Percentiles rank a stretch among this genome's conserved stretches.
phyloP scores from a whole-genome alignment of 2,113 vertebrate species.

The Platichthys stellatus region DNA sequence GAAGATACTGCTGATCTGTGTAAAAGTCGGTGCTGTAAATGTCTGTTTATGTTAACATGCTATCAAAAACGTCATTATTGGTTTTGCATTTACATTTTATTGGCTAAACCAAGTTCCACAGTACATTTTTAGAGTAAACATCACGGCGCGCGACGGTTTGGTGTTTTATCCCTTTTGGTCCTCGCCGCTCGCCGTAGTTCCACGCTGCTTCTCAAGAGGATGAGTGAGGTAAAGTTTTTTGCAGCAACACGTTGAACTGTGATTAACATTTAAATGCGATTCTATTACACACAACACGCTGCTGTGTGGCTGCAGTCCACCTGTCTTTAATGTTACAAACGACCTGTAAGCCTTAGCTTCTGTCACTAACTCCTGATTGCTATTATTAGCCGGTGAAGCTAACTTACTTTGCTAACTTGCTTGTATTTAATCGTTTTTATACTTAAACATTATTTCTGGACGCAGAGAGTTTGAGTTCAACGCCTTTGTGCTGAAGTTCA shows the following conservation, averaged over 20 bases:
- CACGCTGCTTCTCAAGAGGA: background rate
- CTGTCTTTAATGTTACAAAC: too few relatives aligned
- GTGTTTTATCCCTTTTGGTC: conserved; percentile 12
- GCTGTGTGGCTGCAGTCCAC: too few relatives aligned
- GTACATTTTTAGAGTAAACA: too few relatives aligned
- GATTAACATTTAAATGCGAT: background rate
- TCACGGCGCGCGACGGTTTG: too few relatives aligned
- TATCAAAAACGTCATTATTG: too few relatives aligned
- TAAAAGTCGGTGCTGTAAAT: too few relatives aligned
- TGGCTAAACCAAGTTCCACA: too few relatives aligned
- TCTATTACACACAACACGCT: rapidly evolving
- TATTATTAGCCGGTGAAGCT: conserved; percentile 36
- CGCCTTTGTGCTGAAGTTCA: background rate
- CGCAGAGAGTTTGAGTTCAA: background rate
- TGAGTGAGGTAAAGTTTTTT: conserved; percentile 56
- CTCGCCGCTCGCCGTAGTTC: conserved; percentile 51
- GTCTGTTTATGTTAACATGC: too few relatives aligned
- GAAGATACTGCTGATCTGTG: too few relatives aligned
- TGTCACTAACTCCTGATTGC: background rate
- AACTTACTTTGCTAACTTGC: background rate
- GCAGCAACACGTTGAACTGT: background rate
- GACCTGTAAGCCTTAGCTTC: background rate
- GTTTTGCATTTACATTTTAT: too few relatives aligned
- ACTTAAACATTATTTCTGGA: background rate
- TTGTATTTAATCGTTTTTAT: background rate